Evolutionary conservation across 2,888 invertebrate genomes (phyloP).

Genomic region (Cordilura impudica): DNA sequence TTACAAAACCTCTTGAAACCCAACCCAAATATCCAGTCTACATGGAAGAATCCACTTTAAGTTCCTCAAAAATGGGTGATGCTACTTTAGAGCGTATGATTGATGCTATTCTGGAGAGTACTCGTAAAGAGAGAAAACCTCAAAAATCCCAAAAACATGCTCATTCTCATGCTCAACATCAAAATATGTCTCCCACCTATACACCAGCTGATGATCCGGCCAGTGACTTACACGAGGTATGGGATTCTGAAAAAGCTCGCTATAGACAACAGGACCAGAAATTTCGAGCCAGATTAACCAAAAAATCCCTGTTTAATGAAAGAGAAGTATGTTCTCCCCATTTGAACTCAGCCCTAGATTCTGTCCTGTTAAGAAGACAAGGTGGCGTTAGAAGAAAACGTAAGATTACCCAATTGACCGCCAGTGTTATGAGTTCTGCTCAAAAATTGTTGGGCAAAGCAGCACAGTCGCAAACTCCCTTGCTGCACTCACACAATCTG

Average conservation of each 20-base stretch:
- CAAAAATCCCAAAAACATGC: constrained; percentile 64
- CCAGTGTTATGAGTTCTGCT: constrained; percentile 71
- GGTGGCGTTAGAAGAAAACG: constrained; percentile 75
- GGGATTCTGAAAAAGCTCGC: constrained; percentile 69
- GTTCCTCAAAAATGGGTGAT: constrained; percentile 76
- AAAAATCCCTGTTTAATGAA: constrained; percentile 66
- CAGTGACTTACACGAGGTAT: constrained; percentile 76
- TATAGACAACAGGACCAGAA: constrained; percentile 59
- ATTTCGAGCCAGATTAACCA: constrained; percentile 41
- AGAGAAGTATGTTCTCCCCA: constrained; percentile 73
- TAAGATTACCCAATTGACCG: constrained; percentile 68
- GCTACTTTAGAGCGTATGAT: constrained; percentile 77
- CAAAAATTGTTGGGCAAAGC: constrained; percentile 68
- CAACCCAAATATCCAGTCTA: constrained; percentile 23
- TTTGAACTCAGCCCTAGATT: constrained; percentile 30
- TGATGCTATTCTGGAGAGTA: constrained; percentile 77
- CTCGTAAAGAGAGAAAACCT: constrained; percentile 71
- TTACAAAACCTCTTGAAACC: neutral
- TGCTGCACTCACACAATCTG: constrained; percentile 24
- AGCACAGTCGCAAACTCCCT: neutral
- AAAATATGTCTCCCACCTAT: constrained; percentile 74
- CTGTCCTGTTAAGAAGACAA: constrained; percentile 70
- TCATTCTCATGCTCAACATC: constrained; percentile 5
- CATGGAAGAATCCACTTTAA: constrained; percentile 66
- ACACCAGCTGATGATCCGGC: constrained; percentile 77